A percentile compares a stretch with the other conserved stretches of the same genome.
Conservation (phyloP, 2,888 invertebrate species). For the Drosophila fungiperda region DNA sequence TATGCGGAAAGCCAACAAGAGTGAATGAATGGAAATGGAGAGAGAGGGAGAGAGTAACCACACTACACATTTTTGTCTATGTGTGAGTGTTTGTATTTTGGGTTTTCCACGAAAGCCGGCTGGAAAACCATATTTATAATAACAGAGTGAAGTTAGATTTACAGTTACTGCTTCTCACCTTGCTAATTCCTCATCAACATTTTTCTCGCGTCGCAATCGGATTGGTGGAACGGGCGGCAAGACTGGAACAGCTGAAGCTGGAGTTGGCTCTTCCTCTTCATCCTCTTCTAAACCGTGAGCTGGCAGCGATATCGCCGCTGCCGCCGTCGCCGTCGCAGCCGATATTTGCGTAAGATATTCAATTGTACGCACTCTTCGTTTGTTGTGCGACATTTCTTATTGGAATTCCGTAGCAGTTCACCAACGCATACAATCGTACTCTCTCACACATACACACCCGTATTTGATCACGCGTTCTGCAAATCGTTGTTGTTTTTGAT, state of each 20-base stretch:
- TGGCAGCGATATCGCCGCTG: conserved; percentile 37
- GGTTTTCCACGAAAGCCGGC: conserved; percentile 48
- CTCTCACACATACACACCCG: conserved; percentile 1
- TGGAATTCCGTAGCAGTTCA: conserved; percentile 49
- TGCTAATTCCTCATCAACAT: conserved; percentile 71
- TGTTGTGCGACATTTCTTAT: conserved; percentile 75
- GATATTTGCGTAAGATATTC: conserved; percentile 67
- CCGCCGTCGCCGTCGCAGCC: conserved; percentile 23
- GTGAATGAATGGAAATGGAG: conserved; percentile 3
- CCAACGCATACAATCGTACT: conserved; percentile 18
- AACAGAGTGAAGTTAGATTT: neutral
- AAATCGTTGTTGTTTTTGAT: conserved; percentile 22
- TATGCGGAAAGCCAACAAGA: conserved; percentile 8
- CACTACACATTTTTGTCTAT: conserved; percentile 11
- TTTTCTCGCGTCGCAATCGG: conserved; percentile 66
- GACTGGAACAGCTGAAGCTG: conserved; percentile 8
- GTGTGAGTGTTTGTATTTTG: conserved; percentile 25
- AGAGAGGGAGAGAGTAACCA: conserved; percentile 4
- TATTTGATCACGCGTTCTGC: conserved; percentile 31
- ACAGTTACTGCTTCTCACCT: conserved; percentile 60
- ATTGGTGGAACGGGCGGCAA: conserved; percentile 60
- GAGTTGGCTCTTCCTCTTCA: conserved; percentile 16
- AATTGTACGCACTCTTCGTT: conserved; percentile 68
- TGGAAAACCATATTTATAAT: conserved; percentile 12
- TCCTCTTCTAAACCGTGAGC: conserved; percentile 7